phyloP scores from a whole-genome alignment of 2,113 vertebrate species.

The Semnornis frantzii region DNA sequence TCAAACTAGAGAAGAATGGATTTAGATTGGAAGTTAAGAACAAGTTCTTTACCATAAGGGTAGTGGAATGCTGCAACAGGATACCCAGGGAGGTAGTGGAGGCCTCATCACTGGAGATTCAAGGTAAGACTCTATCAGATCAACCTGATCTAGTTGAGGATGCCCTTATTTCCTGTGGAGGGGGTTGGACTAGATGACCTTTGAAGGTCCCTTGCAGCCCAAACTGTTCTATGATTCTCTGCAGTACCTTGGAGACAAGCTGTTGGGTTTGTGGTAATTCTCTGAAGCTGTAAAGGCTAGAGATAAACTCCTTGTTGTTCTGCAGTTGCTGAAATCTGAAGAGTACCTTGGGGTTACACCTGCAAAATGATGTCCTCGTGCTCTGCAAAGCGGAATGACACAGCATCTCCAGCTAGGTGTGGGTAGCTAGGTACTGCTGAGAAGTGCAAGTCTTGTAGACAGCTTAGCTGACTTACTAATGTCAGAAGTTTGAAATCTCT shows the following conservation, averaged over 20 bases:
- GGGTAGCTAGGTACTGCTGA: neutral
- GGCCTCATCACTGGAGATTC: no score
- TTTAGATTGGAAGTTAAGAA: no score
- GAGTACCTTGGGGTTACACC: neutral
- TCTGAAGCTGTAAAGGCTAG: neutral
- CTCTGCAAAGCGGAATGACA: neutral
- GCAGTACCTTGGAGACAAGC: fast-evolving
- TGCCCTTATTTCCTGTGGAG: no score
- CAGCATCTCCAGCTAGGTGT: neutral
- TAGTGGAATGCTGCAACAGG: no score
- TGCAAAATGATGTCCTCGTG: fast-evolving
- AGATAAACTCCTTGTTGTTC: neutral
- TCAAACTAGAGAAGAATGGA: no score
- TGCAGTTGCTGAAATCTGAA: neutral
- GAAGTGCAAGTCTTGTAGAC: neutral
- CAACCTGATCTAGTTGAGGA: no score
- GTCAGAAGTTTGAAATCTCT: neutral
- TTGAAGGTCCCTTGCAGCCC: no score
- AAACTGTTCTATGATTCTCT: neutral
- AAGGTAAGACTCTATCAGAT: no score
- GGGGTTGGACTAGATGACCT: no score
- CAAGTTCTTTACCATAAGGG: no score
- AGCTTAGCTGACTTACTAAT: neutral
- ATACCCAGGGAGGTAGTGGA: no score
- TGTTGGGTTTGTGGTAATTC: neutral